Base-by-base conservation (phyloP, 1,140 invertebrate genomes). In the Antheraea mylitta region DNA sequence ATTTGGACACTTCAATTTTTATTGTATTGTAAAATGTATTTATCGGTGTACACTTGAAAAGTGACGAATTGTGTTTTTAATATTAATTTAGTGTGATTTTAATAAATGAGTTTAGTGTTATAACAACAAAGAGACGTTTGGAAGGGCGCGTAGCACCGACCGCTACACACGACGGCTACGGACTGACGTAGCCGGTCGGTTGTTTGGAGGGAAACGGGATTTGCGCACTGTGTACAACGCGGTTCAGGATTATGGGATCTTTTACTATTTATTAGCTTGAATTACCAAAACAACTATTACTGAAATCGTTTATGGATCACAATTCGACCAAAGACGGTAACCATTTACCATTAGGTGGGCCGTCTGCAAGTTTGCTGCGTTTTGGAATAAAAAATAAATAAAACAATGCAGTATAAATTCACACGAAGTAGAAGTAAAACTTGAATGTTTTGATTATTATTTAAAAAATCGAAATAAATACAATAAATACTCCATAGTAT, bases 201-300 rank as follows among this genome's bases (percentile, higher is more conserved):
- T 69, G 75, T 74, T 84, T 84, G 81, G 79, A 81, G 78, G 81
- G 78, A 85, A 86, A 79, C 70, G 30, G 71, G 77, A 68, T 81
- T 81, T 85, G 85, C 82, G 85, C 85, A 86, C 75, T 53, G 68
- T 68, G 59, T 68, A 65, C 42, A 66, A 67, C 65, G 53, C 59
- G 18, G 64, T 16, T 53, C 45, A 53, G 45, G 45, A 53, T 13
- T 53, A 10, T 53, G 11, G 1, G 45, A 13, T 53, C 16, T 53
- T 13, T 53, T 53, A 13, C 13, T 53, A 53, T 53, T 53, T 53
- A 53, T 53, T 16, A 53, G 9, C 16, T 53, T 53, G 45, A n/a
- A 13, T 53, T 53, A 53, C 22, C 22, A 4, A 30, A 30, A 30
- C 1, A 2, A 30, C 22, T 30, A 30, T 4, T 30, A 30, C 1